Evolutionary conservation across 1,140 invertebrate species (phyloP), one percentile per base, ranked within the genome.

Genomic region (Palaemon carinicauda): DNA sequence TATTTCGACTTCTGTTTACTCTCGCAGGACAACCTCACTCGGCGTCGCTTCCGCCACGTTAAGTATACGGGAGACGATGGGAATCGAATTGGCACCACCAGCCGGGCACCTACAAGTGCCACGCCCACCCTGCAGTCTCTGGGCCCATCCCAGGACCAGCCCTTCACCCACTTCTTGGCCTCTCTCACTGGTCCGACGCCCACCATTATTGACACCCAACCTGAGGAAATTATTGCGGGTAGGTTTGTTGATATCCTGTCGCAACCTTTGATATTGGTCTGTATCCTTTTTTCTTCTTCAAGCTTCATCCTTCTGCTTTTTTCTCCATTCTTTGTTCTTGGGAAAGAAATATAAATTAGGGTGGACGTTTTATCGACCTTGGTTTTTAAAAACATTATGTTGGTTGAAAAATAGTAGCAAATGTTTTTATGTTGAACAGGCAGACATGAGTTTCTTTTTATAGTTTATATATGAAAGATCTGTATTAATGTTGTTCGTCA

Each of bases 141-240:
- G 3, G 75, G 29, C 51, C 19, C 65, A 1, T 19, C 77, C 27
- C 19, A 31, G 29, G 82, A 79, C 17, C 74, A 79, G 31, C 84
- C 84, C 0, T 86, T 86, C 60, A 86, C 84, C 5, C 84, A 86
- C 78, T 86, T 86, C 65, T 69, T 86, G 7, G 84, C 84, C 33
- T 65, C 84, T 9, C 65, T 86, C 5, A 69, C 84, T 15, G 75
- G 56, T 9, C 77, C 84, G n/a, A 65, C 83, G 15, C 77, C 84
- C 50, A 31, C 77, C 7, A 14, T 86, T 0, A 19, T 86, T 0
- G 84, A 86, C 29, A 80, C 84, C 1, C 84, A 86, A 31, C 84
- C 84, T 19, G 84, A 86, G 51, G 84, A 86, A 3, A 86, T 86
- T 24, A 80, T 86, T 80, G 75, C 84, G 7, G 84, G 84, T 86